These are phyloP conservation scores for Pyxicephalus adspersus DNA, from an alignment of 2,113 vertebrate species.

Conservation along the genomic window DNA sequence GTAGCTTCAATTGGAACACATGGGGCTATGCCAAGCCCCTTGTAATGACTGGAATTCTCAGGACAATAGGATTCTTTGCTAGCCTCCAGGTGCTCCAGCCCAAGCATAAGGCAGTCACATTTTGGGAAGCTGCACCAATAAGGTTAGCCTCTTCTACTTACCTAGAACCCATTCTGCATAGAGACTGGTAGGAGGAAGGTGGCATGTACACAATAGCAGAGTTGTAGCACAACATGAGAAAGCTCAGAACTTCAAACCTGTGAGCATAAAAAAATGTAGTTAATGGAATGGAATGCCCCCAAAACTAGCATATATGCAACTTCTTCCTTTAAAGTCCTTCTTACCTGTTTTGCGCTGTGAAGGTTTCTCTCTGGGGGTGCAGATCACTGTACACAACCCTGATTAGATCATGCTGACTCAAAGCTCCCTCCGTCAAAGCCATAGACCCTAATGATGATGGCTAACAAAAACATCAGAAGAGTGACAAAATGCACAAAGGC, in stretches of 20 bases:
- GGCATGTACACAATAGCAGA: slow-evolving; percentile 97
- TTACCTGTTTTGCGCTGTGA: slow-evolving; percentile 97
- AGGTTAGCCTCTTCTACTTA: slow-evolving; percentile 66
- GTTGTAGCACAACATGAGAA: slow-evolving; percentile 98
- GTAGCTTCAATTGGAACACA: too few species aligned
- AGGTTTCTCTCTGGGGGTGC: slow-evolving; percentile 96
- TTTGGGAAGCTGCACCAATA: not conserved
- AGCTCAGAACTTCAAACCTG: slow-evolving; percentile 96
- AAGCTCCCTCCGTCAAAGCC: slow-evolving; percentile 94
- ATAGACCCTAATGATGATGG: slow-evolving; percentile 95
- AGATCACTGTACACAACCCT: slow-evolving; percentile 95
- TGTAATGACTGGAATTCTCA: too few species aligned
- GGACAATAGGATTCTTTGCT: too few species aligned
- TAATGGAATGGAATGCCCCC: too few species aligned
- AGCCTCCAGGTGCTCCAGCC: too few species aligned
- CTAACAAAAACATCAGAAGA: slow-evolving; percentile 64
- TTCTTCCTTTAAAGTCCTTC: slow-evolving; percentile 2
- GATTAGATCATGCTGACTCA: slow-evolving; percentile 95
- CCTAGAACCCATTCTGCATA: slow-evolving; percentile 96
- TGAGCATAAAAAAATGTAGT: slow-evolving; percentile 26
- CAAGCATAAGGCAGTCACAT: not conserved
- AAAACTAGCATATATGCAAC: too few species aligned
- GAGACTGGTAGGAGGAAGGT: slow-evolving; percentile 90
- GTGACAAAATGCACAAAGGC: not conserved
- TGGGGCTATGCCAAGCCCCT: too few species aligned